Evolutionary conservation across 2,888 invertebrate genomes (phyloP).

Genomic region (Pedicia rivosa): DNA sequence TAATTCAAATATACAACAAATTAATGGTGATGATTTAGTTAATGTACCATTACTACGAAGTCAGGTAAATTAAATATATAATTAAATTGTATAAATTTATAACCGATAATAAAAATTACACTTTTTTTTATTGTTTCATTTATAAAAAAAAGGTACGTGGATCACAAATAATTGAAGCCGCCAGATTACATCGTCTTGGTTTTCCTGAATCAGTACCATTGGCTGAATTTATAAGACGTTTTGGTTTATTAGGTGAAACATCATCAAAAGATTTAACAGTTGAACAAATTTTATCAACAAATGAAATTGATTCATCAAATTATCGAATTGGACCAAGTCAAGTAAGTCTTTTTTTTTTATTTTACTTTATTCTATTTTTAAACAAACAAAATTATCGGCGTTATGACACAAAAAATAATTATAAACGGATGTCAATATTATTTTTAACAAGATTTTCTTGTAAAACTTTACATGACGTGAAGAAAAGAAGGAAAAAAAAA

Average conservation of each 20-base stretch:
- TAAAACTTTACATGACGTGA: no score
- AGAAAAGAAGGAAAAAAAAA: no score
- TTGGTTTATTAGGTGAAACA: constrained; percentile 38
- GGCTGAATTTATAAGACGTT: constrained; percentile 75
- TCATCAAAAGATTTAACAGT: constrained; percentile 37
- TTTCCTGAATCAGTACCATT: constrained; percentile 85
- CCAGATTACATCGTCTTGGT: constrained; percentile 81
- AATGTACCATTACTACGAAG: constrained; percentile 78
- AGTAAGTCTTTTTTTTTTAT: constrained; percentile 38
- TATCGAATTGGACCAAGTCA: constrained; percentile 86
- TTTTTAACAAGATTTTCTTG: no score
- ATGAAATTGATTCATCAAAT: constrained; percentile 71
- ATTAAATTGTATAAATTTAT: background rate
- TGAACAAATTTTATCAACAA: constrained; percentile 64
- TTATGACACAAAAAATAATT: no score
- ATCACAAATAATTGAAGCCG: constrained; percentile 75
- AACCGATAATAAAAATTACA: constrained; percentile 2
- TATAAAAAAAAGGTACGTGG: constrained; percentile 86
- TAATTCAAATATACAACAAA: constrained; percentile 24
- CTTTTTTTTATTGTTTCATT: constrained; percentile 8
- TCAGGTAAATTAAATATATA: constrained; percentile 39
- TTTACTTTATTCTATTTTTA: no score
- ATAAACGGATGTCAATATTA: no score
- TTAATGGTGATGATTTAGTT: constrained; percentile 33
- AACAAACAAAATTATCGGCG: no score